Evolutionary conservation across 2,888 invertebrate species (phyloP).

Genomic region (Bibio marci): DNA sequence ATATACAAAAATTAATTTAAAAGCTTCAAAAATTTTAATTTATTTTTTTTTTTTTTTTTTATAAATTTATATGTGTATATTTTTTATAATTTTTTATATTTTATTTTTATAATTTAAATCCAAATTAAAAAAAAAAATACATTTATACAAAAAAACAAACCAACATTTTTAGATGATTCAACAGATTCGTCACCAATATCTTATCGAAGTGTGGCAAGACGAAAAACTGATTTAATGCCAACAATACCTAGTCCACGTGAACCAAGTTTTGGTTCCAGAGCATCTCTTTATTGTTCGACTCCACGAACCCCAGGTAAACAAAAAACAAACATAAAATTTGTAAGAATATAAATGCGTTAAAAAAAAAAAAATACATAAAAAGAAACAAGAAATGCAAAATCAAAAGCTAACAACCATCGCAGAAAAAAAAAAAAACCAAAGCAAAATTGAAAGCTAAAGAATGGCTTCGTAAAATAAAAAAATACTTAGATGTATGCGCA

Average conservation of each 20-base stretch:
- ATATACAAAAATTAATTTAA: too few species aligned
- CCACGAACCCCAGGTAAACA: conserved; percentile 31
- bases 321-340: not conserved
- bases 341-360: not conserved
- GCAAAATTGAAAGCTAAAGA: too few species aligned
- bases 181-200: conserved; percentile 34
- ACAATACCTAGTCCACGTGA: conserved; percentile 64
- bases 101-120: not conserved
- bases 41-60: too few species aligned
- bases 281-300: conserved; percentile 29
- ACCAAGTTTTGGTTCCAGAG: conserved; percentile 32
- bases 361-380: not conserved
- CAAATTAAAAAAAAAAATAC: too few species aligned
- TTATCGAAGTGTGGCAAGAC: conserved; percentile 65
- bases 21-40: too few species aligned
- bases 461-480: too few species aligned
- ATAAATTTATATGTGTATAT: not conserved
- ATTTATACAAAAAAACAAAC: not conserved
- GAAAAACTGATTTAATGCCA: conserved; percentile 81
- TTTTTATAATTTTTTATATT: not conserved
- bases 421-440: too few species aligned
- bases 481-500: too few species aligned
- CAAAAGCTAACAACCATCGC: too few species aligned
- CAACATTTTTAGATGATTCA: conserved; percentile 8
- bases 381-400: not conserved